Evolutionary conservation across 1,140 invertebrate genomes (phyloP).

Genomic region (Caenorhabditis elegans): DNA sequence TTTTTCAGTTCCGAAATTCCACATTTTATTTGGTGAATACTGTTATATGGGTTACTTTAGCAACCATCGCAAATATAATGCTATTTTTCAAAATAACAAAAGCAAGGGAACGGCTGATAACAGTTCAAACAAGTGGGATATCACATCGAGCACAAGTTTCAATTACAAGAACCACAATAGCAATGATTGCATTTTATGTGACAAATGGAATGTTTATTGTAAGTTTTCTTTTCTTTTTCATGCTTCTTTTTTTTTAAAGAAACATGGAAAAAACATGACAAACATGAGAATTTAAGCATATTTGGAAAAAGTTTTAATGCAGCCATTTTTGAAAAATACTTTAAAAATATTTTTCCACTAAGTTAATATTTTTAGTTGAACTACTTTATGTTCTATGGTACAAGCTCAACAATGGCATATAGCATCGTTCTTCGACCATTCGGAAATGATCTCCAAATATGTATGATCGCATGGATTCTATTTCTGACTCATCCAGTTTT

Average conservation of each 20-base stretch:
- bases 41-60: background rate
- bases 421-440: background rate
- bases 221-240: too few relatives aligned
- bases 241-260: too few relatives aligned
- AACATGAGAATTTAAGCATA: too few relatives aligned
- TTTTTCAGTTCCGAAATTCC: background rate
- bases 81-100: background rate
- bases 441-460: background rate
- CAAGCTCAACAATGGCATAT: background rate
- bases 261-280: too few relatives aligned
- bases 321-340: too few relatives aligned
- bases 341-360: too few relatives aligned
- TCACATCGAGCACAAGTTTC: background rate
- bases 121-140: background rate
- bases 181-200: background rate
- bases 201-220: background rate
- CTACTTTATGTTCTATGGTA: background rate
- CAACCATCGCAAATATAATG: background rate
- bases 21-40: background rate
- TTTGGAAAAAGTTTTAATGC: too few relatives aligned
- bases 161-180: background rate
- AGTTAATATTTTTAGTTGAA: background rate
- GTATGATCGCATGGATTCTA: background rate
- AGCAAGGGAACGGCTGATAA: constrained; percentile 2
- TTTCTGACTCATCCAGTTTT: background rate